A percentile compares a stretch with the other conserved stretches of the same genome.
Evolutionary conservation across 2,113 vertebrate genomes (phyloP).

Genomic region (Channa maculata): DNA sequence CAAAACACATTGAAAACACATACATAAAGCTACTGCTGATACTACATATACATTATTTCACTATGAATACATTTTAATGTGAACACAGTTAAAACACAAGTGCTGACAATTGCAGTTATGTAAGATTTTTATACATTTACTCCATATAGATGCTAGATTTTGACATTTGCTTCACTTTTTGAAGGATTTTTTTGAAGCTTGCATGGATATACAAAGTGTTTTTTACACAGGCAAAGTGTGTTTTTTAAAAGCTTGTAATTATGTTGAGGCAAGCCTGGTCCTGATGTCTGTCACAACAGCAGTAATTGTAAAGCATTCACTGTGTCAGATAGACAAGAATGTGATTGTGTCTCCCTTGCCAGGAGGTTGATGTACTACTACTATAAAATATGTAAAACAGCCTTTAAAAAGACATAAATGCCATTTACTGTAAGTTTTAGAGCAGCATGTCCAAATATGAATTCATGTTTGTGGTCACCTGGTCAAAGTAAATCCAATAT

Average conservation of each 20-base stretch:
- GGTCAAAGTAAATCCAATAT: neutral
- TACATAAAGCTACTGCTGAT: neutral
- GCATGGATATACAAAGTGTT: too few species aligned
- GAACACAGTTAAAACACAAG: neutral
- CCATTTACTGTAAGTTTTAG: too few species aligned
- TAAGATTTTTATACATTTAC: neutral
- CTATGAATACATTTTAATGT: neutral
- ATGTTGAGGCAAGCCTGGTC: slow-evolving; percentile 17
- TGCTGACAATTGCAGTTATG: neutral
- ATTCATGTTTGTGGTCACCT: neutral
- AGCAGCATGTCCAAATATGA: too few species aligned
- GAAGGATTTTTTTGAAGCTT: too few species aligned
- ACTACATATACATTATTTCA: too few species aligned
- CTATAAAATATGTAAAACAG: too few species aligned
- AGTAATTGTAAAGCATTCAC: slow-evolving; percentile 3
- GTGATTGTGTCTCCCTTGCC: neutral
- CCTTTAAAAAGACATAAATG: too few species aligned
- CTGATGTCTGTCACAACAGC: slow-evolving; percentile 24
- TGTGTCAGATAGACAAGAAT: slow-evolving; percentile 3
- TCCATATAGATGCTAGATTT: neutral
- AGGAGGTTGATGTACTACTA: neutral
- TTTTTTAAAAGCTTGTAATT: slow-evolving; percentile 12
- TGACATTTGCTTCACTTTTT: neutral
- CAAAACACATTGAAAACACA: neutral
- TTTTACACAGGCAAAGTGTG: neutral